These are phyloP conservation scores for Arothron firmamentum DNA, from an alignment of 2,113 vertebrate genomes.

Conservation along the genomic window DNA sequence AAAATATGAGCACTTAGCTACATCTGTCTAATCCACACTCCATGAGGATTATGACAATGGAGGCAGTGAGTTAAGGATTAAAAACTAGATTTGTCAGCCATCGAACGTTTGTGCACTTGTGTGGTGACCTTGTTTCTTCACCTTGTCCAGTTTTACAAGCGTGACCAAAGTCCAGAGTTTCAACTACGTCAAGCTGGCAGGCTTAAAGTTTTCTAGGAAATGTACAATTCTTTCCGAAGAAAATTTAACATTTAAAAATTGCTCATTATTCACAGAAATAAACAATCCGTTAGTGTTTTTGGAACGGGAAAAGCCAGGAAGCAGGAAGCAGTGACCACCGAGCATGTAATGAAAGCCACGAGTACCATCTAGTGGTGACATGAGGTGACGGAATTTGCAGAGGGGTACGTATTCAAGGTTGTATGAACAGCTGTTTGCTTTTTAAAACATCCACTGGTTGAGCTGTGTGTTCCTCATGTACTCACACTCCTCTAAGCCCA, in stretches of 20 bases:
- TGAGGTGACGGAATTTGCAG: too few relatives aligned
- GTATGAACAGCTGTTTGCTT: not conserved
- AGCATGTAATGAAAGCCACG: conserved; percentile 16
- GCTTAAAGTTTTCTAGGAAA: conserved; percentile 2
- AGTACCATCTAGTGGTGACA: conserved; percentile 71
- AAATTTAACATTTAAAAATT: not conserved
- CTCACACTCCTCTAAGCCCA: conserved; percentile 98
- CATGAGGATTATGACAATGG: conserved; percentile 71
- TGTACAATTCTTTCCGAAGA: not conserved
- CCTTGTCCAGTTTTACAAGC: conserved; percentile 34
- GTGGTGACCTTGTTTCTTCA: conserved; percentile 34
- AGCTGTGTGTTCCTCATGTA: conserved; percentile 45
- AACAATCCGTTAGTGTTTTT: conserved; percentile 5
- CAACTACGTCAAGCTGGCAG: not conserved
- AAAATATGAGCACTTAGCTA: conserved; percentile 66
- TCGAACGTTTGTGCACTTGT: conserved; percentile 53
- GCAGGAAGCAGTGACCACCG: not conserved
- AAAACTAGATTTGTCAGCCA: conserved; percentile 63
- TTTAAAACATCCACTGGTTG: too few relatives aligned
- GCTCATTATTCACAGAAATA: not conserved
- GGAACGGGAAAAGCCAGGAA: not conserved
- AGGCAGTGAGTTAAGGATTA: conserved; percentile 64
- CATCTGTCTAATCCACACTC: conserved; percentile 71
- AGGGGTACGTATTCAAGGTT: not conserved
- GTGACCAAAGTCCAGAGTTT: conserved; percentile 29